Conservation (phyloP, 2,797 vertebrate genomes). For the Chaetodon trifasciatus region DNA sequence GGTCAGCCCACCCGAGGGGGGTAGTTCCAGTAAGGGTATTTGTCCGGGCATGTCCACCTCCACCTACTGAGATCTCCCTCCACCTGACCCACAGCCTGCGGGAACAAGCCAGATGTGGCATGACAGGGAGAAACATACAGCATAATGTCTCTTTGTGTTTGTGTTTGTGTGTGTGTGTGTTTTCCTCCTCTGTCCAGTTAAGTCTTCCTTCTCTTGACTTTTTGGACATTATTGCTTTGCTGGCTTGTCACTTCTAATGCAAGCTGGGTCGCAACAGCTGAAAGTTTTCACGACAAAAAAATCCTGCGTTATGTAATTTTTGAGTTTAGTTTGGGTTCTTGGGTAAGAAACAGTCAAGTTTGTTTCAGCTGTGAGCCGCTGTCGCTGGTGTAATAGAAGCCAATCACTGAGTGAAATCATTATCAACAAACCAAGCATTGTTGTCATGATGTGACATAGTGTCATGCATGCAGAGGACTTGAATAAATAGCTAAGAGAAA, state of each 20-base stretch:
- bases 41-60: constrained; percentile 58
- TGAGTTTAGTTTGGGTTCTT: too few relatives aligned
- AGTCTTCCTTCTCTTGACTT: neutral
- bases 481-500: neutral
- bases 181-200: neutral
- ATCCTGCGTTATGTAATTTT: constrained; percentile 6
- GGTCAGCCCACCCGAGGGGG: constrained; percentile 76
- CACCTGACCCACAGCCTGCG: constrained; percentile 45
- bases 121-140: constrained; percentile 10
- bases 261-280: neutral
- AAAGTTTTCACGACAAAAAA: constrained; percentile 1
- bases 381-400: too few relatives aligned
- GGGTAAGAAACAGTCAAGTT: too few relatives aligned
- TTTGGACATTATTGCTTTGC: neutral
- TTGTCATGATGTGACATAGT: too few relatives aligned
- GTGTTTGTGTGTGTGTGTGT: neutral
- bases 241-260: constrained; percentile 22
- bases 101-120: constrained; percentile 28
- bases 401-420: too few relatives aligned
- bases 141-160: too few relatives aligned
- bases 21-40: constrained; percentile 61
- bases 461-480: too few relatives aligned
- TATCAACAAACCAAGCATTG: too few relatives aligned
- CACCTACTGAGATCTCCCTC: constrained; percentile 32
- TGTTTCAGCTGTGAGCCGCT: too few relatives aligned